Conservation (phyloP, 1,140 invertebrate species). For the Drepana arcuata region DNA sequence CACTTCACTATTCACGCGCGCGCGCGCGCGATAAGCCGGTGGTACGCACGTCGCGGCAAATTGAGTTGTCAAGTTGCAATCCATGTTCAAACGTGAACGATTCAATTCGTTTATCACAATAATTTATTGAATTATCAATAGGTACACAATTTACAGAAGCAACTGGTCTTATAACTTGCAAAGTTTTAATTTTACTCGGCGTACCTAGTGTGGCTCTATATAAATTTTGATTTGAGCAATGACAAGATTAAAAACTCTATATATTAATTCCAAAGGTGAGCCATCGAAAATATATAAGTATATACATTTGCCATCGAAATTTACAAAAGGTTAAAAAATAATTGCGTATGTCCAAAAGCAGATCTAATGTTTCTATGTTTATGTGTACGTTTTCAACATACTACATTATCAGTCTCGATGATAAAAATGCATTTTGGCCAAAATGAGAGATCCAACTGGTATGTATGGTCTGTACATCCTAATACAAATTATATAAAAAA, state of each 20-base stretch:
- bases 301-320: constrained; percentile 59
- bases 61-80: constrained; percentile 47
- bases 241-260: constrained; percentile 47
- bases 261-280: constrained; percentile 59
- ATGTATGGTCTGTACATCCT: constrained; percentile 45
- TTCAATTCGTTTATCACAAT: constrained; percentile 63
- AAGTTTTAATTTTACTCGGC: constrained; percentile 56
- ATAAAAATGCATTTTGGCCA: constrained; percentile 67
- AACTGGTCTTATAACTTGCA: constrained; percentile 56
- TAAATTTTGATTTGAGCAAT: constrained; percentile 67
- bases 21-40: too few species aligned
- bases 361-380: constrained; percentile 61
- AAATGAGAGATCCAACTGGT: constrained; percentile 57
- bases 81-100: constrained; percentile 33
- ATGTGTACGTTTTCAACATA: constrained; percentile 44
- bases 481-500: constrained; percentile 40
- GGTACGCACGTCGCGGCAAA: too few species aligned
- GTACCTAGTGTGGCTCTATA: constrained; percentile 59
- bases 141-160: constrained; percentile 50
- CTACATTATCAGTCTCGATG: constrained; percentile 69
- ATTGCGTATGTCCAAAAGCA: constrained; percentile 50
- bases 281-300: constrained; percentile 67
- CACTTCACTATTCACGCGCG: constrained; percentile 43
- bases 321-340: constrained; percentile 63
- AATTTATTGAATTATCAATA: constrained; percentile 55